Evolutionary conservation across 2,113 vertebrate species (phyloP), one percentile per base, ranked within the genome.

Genomic region (Coracopsis vasa): DNA sequence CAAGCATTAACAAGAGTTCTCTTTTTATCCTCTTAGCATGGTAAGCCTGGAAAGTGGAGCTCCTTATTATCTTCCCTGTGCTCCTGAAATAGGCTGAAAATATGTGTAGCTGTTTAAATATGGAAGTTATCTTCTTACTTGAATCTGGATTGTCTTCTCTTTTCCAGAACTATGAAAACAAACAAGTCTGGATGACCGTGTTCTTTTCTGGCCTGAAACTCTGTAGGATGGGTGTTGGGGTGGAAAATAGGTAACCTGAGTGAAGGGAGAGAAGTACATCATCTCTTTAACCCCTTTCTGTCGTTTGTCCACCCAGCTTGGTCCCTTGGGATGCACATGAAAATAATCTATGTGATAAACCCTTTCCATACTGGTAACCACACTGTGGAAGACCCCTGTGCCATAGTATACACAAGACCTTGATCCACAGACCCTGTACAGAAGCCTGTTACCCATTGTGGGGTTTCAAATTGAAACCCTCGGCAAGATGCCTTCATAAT

Each of bases 11-110:
- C 78, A 94, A 83, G 82, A 93, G 88, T 93, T 96, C 65, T 94
- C 70, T 92, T 90, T 95, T 93, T 95, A 96, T 96, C 95, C 90
- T 96, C 95, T 95, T 97, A 95, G 42, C 31, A 45, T 94, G 73
- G 79, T 97, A 95, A 96, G 92, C 93, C 93, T 97, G 94, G 79
- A 77, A 95, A 96, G 74, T 88, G 92, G 92, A 96, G 90, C 92
- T 95, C 53, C 61, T 77, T 90, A 58, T 92, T 96, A 92, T 95
- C 89, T 95, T 95, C 71, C 58, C 74, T 54, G 51, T 87, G 87
- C 78, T 93, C 66, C 92, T 93, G 93, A 94, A 94, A 95, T 85
- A 95, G 95, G 45, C 84, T 93, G 84, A 87, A 94, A 95, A 87
- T 81, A 69, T 80, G 66, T 90, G 74, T 91, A 91, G 70, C 73